Conservation (phyloP, 2,888 invertebrate genomes). For the Ellobium chinense region DNA sequence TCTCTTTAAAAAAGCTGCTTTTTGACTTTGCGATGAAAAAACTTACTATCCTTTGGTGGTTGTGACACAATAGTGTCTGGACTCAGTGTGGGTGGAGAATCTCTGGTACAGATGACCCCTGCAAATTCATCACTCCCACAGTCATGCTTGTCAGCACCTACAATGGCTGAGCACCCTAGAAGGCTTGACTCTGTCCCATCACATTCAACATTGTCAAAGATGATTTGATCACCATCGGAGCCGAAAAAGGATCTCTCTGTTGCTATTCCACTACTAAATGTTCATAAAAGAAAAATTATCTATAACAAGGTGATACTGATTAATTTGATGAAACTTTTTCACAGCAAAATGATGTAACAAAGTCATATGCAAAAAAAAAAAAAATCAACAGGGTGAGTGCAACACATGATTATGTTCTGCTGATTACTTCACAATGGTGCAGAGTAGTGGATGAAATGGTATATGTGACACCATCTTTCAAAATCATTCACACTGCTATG, state of each 20-base stretch:
- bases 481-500: too few species aligned
- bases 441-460: too few species aligned
- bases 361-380: too few species aligned
- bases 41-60: not conserved
- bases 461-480: too few species aligned
- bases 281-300: not conserved
- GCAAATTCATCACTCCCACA: constrained; percentile 63
- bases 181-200: constrained; percentile 57
- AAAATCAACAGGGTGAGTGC: too few species aligned
- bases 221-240: constrained; percentile 32
- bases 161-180: constrained; percentile 52
- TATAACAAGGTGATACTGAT: too few species aligned
- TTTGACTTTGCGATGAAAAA: not conserved
- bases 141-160: constrained; percentile 54
- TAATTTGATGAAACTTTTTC: too few species aligned
- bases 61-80: not conserved
- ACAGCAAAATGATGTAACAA: too few species aligned
- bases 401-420: too few species aligned
- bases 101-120: constrained; percentile 58
- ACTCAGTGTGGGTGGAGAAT: not conserved
- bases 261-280: not conserved
- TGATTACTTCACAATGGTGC: too few species aligned
- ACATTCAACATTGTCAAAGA: constrained; percentile 63
- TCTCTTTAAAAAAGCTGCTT: not conserved
- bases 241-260: constrained; percentile 16